These are phyloP conservation scores for Mus musculus DNA, from an alignment of 2,113 vertebrate species.

Conservation along the genomic window DNA sequence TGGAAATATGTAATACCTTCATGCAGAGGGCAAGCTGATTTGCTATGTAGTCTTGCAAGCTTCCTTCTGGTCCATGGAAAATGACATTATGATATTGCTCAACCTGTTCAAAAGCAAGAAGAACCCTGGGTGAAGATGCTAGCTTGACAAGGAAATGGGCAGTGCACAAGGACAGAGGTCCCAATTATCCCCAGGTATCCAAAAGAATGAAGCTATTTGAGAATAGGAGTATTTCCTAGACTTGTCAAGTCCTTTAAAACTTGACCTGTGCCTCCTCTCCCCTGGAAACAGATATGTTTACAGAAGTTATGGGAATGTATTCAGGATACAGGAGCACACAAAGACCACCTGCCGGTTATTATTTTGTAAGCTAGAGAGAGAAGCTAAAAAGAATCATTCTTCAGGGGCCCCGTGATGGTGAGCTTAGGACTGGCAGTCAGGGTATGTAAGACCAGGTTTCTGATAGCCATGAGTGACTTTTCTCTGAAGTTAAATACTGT, in stretches of 20 bases:
- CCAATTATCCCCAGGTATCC: neutral
- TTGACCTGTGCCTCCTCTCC: neutral
- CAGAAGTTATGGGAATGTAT: neutral
- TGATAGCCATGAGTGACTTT: neutral
- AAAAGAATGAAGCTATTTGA: neutral
- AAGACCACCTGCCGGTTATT: neutral
- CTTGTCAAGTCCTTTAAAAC: neutral
- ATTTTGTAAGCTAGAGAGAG: neutral
- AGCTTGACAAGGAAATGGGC: neutral
- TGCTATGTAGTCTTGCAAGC: constrained; percentile 94
- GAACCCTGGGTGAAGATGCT: neutral
- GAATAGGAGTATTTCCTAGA: neutral
- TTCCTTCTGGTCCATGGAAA: constrained; percentile 96
- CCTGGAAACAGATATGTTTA: neutral
- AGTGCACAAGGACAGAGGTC: neutral
- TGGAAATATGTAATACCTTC: constrained; percentile 87
- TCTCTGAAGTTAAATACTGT: neutral
- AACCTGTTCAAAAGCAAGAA: constrained; percentile 87
- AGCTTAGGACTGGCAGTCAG: neutral
- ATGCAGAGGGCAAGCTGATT: constrained; percentile 92
- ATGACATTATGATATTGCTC: constrained; percentile 96
- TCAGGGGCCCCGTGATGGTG: neutral
- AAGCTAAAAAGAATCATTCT: neutral
- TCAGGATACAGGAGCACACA: neutral
- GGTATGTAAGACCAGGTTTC: neutral